Conservation (phyloP, 2,113 vertebrate species). For the Thunnus thynnus region DNA sequence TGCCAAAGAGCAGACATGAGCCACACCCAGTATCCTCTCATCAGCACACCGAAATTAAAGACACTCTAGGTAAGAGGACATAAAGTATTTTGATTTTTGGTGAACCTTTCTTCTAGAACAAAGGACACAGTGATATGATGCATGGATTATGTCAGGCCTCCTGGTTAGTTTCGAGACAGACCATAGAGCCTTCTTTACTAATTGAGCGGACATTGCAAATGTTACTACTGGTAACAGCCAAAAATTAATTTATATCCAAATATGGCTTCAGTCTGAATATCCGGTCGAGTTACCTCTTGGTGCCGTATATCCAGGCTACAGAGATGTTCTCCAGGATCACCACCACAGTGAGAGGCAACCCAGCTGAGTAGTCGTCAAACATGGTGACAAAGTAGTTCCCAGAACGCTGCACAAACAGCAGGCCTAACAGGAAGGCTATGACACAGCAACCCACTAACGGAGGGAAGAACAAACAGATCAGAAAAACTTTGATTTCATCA, state of each 20-base stretch:
- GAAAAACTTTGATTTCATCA: neutral
- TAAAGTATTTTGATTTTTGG: neutral
- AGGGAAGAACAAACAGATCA: conserved; percentile 40
- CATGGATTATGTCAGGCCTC: no score
- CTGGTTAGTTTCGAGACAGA: no score
- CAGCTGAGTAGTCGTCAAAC: conserved; percentile 99
- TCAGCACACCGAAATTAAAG: no score
- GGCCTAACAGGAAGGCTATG: conserved; percentile 93
- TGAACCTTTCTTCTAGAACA: neutral
- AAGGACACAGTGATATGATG: neutral
- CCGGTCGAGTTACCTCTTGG: conserved; percentile 90
- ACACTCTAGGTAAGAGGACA: no score
- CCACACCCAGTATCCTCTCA: no score
- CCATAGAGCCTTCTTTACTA: neutral
- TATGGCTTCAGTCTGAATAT: neutral
- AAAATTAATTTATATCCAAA: neutral
- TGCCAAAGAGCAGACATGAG: no score
- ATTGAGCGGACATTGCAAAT: neutral
- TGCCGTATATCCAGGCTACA: conserved; percentile 98
- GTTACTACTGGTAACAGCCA: neutral
- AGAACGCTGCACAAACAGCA: conserved; percentile 98
- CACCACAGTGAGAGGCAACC: conserved; percentile 94
- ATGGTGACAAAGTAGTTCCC: conserved; percentile 99
- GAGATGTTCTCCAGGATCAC: conserved; percentile 98
- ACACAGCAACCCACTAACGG: conserved; percentile 92